Evolutionary conservation across 2,888 invertebrate species (phyloP).

Genomic region (Ypsolopha scabrella): DNA sequence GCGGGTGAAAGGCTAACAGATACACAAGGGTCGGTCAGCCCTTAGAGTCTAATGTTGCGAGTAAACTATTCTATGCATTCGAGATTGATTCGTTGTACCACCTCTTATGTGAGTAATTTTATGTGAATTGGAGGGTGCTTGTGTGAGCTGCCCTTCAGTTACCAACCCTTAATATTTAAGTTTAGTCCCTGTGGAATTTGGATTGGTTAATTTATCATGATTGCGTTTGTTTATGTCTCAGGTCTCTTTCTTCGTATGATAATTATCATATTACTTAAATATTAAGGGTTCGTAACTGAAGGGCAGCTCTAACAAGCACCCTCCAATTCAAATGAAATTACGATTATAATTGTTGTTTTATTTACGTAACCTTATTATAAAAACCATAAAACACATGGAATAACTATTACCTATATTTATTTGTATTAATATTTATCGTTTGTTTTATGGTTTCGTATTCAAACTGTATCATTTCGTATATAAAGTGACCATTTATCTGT

Average conservation of each 20-base stretch:
- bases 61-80: slow-evolving; percentile 54
- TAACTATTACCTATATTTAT: too few relatives aligned
- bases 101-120: not conserved
- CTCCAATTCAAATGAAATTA: not conserved
- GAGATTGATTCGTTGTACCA: slow-evolving; percentile 42
- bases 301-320: not conserved
- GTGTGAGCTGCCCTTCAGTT: not conserved
- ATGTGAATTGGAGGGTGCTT: not conserved
- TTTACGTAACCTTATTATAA: slow-evolving; percentile 35
- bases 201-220: too few relatives aligned
- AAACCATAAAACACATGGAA: too few relatives aligned
- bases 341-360: slow-evolving; percentile 11
- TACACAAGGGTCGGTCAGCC: not conserved
- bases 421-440: too few relatives aligned
- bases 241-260: too few relatives aligned
- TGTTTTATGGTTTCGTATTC: too few relatives aligned
- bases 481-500: too few relatives aligned
- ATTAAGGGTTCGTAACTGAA: not conserved
- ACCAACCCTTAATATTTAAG: not conserved
- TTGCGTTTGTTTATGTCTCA: too few relatives aligned
- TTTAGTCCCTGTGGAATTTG: too few relatives aligned
- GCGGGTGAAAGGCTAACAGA: too few relatives aligned
- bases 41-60: slow-evolving; percentile 9
- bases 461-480: too few relatives aligned
- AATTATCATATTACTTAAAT: too few relatives aligned